Evolutionary conservation across 2,113 vertebrate species (phyloP).

Genomic region (Heterochromis multidens): DNA sequence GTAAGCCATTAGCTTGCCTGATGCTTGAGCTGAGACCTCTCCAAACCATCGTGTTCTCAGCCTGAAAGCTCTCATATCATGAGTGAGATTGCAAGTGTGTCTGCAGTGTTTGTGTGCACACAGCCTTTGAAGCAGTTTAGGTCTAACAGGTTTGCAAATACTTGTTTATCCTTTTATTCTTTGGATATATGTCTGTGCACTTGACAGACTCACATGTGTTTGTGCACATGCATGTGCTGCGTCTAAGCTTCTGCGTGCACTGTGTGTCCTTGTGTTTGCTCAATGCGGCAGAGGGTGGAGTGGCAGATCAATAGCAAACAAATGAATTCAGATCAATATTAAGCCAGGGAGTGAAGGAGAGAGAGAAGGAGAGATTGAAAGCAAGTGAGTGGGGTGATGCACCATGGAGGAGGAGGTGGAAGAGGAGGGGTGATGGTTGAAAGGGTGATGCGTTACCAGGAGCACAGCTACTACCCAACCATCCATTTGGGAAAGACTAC

Average conservation of each 20-base stretch:
- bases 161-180: neutral
- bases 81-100: constrained; percentile 15
- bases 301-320: constrained; percentile 75
- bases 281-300: constrained; percentile 77
- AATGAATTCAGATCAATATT: constrained; percentile 78
- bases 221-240: constrained; percentile 6
- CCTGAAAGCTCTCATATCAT: constrained; percentile 14
- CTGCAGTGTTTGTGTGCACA: neutral
- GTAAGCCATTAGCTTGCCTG: constrained; percentile 59
- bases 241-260: constrained; percentile 25
- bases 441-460: constrained; percentile 49
- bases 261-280: constrained; percentile 72
- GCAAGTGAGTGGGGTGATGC: constrained; percentile 55
- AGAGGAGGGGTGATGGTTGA: neutral
- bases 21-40: constrained; percentile 32
- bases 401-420: constrained; percentile 13
- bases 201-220: neutral
- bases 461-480: constrained; percentile 49
- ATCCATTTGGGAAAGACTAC: constrained; percentile 53
- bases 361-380: constrained; percentile 64
- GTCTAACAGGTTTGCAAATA: constrained; percentile 11
- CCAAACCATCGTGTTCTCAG: constrained; percentile 14
- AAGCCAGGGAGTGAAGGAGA: constrained; percentile 64
- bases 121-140: constrained; percentile 23
- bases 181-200: neutral